Base-by-base conservation (phyloP, 2,888 invertebrate species). In the Noctua fimbriata region DNA sequence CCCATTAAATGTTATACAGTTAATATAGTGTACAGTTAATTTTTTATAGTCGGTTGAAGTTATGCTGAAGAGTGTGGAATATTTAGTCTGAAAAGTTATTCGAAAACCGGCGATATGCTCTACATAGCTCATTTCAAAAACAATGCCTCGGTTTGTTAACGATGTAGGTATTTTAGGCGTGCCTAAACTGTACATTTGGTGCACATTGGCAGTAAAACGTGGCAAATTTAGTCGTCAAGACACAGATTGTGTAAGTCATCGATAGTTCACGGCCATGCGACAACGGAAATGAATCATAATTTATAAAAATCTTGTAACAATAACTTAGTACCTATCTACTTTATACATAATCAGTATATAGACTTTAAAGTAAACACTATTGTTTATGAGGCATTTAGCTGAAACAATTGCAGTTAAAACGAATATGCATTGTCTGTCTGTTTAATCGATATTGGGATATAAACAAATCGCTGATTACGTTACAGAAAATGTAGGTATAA, bases 21-120 rank as follows among this genome's bases (percentile, higher is more conserved):
- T 41, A 63, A 58, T 49, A 36, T 36, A 70, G 36, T 73, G 16
- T 74, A 41, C 36, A 63, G 65, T 67, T 67, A 6, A 21, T 73
- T 73, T 47, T 66, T 77, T 73, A 70, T 49, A 44, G 70, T 67
- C 41, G 3, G 21, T 47, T 49, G 28, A 52, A 72, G 32, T 73
- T 83, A 49, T n/a, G 63, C 58, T 81, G 60, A 58, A 44, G 24
- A 73, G 36, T 65, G n/a, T 65, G n/a, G 18, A 85, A 73, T 82
- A 69, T 69, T 80, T 70, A 16, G 41, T 71, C 70, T 70, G 47
- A 67, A 77, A 66, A 72, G 16, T 55, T 73, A 78, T 84, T 74
- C 24, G 32, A 60, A 78, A 71, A 78, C 73, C 74, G 84, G 84
- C 80, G 87, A 87, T 87, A 79, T 75, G 87, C 84, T 87, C 84